Percentiles rank a stretch among this genome's conserved stretches.
Conservation (phyloP, 2,888 invertebrate species). For the Parnassius apollo region DNA sequence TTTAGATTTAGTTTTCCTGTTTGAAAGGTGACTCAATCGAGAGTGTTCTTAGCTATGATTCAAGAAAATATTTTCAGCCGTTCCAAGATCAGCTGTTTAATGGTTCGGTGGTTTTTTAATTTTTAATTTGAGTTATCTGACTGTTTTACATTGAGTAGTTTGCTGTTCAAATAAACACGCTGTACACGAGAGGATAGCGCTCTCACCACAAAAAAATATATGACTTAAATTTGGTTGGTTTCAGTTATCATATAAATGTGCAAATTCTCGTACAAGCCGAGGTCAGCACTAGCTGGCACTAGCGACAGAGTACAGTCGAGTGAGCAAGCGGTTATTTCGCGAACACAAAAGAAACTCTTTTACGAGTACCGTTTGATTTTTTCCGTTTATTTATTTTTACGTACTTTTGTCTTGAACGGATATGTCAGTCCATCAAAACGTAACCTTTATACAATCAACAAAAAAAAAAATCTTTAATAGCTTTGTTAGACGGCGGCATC, state of each 20-base stretch:
- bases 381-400: too few relatives aligned
- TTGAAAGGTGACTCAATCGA: too few relatives aligned
- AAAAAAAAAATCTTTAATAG: too few relatives aligned
- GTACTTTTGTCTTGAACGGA: too few relatives aligned
- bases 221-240: not conserved
- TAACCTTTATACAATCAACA: not conserved
- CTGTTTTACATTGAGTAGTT: too few relatives aligned
- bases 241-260: not conserved
- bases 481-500: too few relatives aligned
- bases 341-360: not conserved
- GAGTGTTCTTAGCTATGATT: not conserved
- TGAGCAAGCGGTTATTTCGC: constrained; percentile 6
- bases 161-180: too few relatives aligned
- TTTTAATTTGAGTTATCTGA: too few relatives aligned
- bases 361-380: not conserved
- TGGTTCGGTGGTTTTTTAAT: not conserved
- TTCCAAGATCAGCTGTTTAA: not conserved
- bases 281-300: constrained; percentile 6
- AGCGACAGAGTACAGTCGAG: constrained; percentile 5
- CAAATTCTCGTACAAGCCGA: not conserved
- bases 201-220: too few relatives aligned
- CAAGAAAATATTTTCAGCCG: not conserved
- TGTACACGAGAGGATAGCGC: too few relatives aligned
- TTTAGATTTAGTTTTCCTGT: too few relatives aligned
- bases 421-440: not conserved